Evolutionary conservation across 2,797 vertebrate species (phyloP).

Genomic region (Sphaeramia orbicularis): DNA sequence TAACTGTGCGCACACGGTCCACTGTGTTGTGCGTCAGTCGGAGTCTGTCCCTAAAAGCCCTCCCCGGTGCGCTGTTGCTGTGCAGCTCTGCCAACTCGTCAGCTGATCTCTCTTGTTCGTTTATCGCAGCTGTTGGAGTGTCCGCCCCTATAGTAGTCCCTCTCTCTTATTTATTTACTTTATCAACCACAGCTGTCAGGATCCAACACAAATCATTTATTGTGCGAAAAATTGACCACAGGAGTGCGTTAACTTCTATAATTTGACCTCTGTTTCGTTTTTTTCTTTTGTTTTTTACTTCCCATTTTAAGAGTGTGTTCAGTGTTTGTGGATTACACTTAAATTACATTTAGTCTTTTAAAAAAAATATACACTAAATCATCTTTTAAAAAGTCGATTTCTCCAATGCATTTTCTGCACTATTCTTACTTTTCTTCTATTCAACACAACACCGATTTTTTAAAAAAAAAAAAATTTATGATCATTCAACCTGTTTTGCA

Average conservation of each 20-base stretch:
- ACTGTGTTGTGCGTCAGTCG: conserved; percentile 31
- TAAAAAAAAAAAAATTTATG: no score
- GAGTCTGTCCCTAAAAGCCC: conserved; percentile 51
- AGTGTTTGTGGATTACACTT: no score
- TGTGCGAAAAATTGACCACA: not conserved
- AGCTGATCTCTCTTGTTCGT: conserved; percentile 88
- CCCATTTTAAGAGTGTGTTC: no score
- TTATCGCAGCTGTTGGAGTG: conserved; percentile 67
- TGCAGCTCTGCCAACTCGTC: conserved; percentile 87
- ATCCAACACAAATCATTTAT: not conserved
- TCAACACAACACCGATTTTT: not conserved
- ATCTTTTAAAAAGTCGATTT: no score
- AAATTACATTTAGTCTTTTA: no score
- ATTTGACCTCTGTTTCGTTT: no score
- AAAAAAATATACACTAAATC: no score
- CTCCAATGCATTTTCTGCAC: no score
- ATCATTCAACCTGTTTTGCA: not conserved
- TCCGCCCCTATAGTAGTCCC: conserved; percentile 56
- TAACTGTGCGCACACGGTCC: conserved; percentile 59
- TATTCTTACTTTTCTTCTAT: not conserved
- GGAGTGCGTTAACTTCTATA: not conserved
- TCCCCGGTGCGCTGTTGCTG: conserved; percentile 72
- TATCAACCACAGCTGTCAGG: not conserved
- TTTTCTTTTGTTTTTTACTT: no score
- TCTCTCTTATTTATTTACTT: conserved; percentile 41